Evolutionary conservation across 2,888 invertebrate species (phyloP), one percentile per base, ranked within the genome.

Genomic region (Amiota mariae): DNA sequence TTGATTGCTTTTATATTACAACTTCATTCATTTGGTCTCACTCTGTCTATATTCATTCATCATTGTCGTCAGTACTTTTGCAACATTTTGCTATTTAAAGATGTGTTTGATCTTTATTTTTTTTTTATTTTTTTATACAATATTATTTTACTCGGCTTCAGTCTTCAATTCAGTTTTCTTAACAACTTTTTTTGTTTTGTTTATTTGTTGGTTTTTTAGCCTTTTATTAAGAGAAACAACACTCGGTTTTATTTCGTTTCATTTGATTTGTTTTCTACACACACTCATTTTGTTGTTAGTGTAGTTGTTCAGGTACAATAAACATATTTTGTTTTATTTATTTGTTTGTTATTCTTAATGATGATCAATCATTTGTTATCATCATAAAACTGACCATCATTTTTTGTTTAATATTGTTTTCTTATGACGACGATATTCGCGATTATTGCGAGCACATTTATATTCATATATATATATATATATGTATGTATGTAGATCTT

Each of bases 381-480:
- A 15, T 11, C 20, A 59, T 20, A 59, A 20, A 59, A 20, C 59
- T 18, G 59, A 59, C 59, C 59, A 20, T 36, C 36, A 36, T 36
- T 6, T 6, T 6, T 36, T 36, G 0, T 36, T 36, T 36, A 24
- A 24, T 36, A 6, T 2, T 36, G 2, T 36, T 36, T 36, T 36
- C 36, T 36, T 36, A 36, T 36, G 6, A 36, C 8, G 36, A 36
- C 36, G 6, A 2, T 6, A 36, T 36, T 36, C 36, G 36, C 36
- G 36, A 36, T 36, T 36, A 36, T 36, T 36, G 6, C 36, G 36
- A 36, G 36, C 75, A 75, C 71, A 64, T 75, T 74, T 75, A 76
- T 72, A 76, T 74, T 73, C 24, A 75, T 61, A 76, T 59, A 79
- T 67, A 76, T 47, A 75, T 11, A 72, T 54, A 73, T 24, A 68